Percentiles rank a stretch among this genome's conserved stretches.
These are phyloP conservation scores for Neodiprion virginianus DNA, from an alignment of 1,140 invertebrate species.

Conservation along the genomic window DNA sequence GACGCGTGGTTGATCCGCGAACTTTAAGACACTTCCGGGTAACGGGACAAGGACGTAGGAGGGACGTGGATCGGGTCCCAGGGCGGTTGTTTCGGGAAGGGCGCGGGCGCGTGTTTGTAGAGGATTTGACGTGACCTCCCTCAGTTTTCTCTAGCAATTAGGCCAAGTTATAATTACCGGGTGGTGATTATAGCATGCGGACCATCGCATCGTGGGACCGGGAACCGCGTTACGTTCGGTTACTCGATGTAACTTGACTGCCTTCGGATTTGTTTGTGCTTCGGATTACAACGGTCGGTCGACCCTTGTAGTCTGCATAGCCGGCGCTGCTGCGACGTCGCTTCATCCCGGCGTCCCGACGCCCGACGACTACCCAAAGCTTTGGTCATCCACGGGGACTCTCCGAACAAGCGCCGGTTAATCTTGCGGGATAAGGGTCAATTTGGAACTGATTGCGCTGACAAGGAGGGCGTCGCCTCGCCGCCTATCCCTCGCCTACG, in stretches of 20 bases:
- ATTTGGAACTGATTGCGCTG: conserved; percentile 19
- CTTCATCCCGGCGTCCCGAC: not conserved
- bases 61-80: not conserved
- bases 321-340: not conserved
- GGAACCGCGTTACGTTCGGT: not conserved
- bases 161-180: conserved; percentile 38
- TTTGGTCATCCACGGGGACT: conserved; percentile 1
- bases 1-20: not conserved
- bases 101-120: not conserved
- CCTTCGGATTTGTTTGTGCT: conserved; percentile 42
- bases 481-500: not conserved
- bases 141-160: conserved; percentile 31
- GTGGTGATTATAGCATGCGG: conserved; percentile 28
- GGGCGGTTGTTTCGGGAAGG: not conserved
- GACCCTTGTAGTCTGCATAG: conserved; percentile 6
- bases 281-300: conserved; percentile 36
- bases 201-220: conserved; percentile 7
- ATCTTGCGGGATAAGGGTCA: conserved; percentile 23
- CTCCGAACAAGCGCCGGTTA: conserved; percentile 15
- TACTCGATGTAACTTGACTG: conserved; percentile 11
- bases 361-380: not conserved
- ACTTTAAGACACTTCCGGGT: not conserved
- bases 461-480: not conserved
- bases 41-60: no score
- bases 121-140: conserved; percentile 11